Evolutionary conservation across 1,140 invertebrate species (phyloP).

Genomic region (Littorina saxatilis): DNA sequence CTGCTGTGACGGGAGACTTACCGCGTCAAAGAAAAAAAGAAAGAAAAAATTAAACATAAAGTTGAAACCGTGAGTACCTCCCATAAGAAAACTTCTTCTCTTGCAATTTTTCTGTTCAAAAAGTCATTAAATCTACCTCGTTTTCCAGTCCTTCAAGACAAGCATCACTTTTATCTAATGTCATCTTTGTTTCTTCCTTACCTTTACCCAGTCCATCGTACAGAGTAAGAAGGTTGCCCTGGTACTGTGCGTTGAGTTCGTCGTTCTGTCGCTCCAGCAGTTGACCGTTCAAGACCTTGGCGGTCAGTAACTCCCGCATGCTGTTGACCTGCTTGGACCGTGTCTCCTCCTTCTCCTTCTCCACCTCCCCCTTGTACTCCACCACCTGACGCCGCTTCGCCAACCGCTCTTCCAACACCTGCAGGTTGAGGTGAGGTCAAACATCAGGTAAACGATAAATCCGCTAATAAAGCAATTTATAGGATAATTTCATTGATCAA

Average conservation of each 20-base stretch:
- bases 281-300: slow-evolving; percentile 57
- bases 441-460: not conserved
- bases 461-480: not conserved
- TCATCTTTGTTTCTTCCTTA: not conserved
- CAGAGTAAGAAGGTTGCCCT: not conserved
- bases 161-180: no score
- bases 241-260: not conserved
- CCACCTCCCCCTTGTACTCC: slow-evolving; percentile 57
- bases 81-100: no score
- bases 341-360: slow-evolving; percentile 52
- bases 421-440: not conserved
- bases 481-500: no score
- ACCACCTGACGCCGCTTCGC: slow-evolving; percentile 60
- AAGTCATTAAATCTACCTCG: no score
- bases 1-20: no score
- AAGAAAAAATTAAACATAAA: no score
- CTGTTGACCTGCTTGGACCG: slow-evolving; percentile 47
- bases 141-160: no score
- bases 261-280: slow-evolving; percentile 58
- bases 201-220: not conserved
- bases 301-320: slow-evolving; percentile 50
- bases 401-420: slow-evolving; percentile 67
- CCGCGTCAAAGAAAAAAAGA: no score
- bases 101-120: no score
- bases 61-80: no score